Base-by-base conservation (phyloP, 2,888 invertebrate genomes). In the Eupithecia tripunctaria region DNA sequence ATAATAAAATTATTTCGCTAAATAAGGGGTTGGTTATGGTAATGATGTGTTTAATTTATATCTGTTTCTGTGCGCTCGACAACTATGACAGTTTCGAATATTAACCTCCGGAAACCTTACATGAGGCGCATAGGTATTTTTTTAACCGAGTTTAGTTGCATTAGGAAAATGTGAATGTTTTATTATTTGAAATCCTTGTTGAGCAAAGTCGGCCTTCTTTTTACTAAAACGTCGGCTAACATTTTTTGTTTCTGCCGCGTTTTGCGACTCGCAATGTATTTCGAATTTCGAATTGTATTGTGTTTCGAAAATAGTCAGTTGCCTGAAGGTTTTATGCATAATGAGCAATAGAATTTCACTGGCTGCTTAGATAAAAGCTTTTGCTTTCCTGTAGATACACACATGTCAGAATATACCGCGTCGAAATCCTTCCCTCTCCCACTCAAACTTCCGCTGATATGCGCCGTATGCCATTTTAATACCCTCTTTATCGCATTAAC, bases 1-100 rank as follows among this genome's bases (percentile, higher is more conserved):
- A 92, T 93, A 93, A 93, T 93, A 93, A 94, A 94, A 94, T 94
- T 92, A 93, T 94, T 94, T 92, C 86, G 86, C 86, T 86, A 93
- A 93, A 93, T 94, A 93, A 93, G 93, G 93, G 94, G 92, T 94
- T 93, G 93, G 91, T 90, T 93, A 90, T 91, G 90, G 87, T 93
- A 92, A 94, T 93, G 90, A 93, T 91, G 90, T 91, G 90, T 91
- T 92, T 91, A 91, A 92, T 93, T 91, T 91, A 90, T 89, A 85
- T 88, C 87, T 89, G 87, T 85, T 82, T 82, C 83, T 86, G 79
- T 78, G 81, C 78, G 74, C 73, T 76, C 73, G 78, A 76, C 80
- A 81, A 80, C 78, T 79, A 80, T 79, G 80, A 82, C 78, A 80
- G 78, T 74, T 74, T 69, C 21, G n/a, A 6, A 21, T 51, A 18